These are phyloP conservation scores for Plagodis dolabraria DNA, from an alignment of 2,888 invertebrate genomes.

Conservation along the genomic window DNA sequence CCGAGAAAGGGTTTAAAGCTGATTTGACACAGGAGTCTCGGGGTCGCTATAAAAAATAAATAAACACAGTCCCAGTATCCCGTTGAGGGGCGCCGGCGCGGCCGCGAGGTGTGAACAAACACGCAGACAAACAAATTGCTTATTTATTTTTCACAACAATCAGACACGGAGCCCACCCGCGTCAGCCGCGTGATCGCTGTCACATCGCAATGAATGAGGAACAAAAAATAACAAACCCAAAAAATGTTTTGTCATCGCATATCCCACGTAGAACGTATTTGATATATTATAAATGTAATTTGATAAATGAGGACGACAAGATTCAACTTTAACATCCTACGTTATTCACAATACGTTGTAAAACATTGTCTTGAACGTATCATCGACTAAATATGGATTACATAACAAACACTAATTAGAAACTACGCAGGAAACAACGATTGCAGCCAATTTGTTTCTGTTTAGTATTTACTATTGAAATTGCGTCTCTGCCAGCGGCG, in stretches of 20 bases:
- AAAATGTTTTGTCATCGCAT: conserved; percentile 38
- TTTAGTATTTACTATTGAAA: conserved; percentile 12
- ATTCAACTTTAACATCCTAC: background rate
- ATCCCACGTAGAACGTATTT: conserved; percentile 24
- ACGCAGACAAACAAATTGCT: conserved; percentile 45
- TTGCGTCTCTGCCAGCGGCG: conserved; percentile 28
- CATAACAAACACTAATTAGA: background rate
- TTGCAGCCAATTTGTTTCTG: conserved; percentile 25
- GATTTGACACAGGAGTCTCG: conserved; percentile 47
- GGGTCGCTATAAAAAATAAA: conserved; percentile 41
- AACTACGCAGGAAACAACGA: conserved; percentile 19
- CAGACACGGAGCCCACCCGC: conserved; percentile 37
- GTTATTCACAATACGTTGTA: too few relatives aligned
- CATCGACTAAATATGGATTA: background rate
- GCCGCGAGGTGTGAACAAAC: conserved; percentile 44
- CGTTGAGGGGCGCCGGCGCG: conserved; percentile 29
- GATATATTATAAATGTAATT: conserved; percentile 17
- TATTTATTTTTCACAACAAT: conserved; percentile 46
- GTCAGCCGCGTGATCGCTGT: conserved; percentile 28
- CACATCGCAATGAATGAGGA: conserved; percentile 30
- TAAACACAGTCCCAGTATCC: conserved; percentile 41
- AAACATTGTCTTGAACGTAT: too few relatives aligned
- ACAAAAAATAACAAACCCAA: conserved; percentile 27
- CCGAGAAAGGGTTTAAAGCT: conserved; percentile 42
- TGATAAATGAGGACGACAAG: background rate